A percentile compares a stretch with the other conserved stretches of the same genome.
Conservation (phyloP, 2,113 vertebrate species). For the Daboia siamensis region DNA sequence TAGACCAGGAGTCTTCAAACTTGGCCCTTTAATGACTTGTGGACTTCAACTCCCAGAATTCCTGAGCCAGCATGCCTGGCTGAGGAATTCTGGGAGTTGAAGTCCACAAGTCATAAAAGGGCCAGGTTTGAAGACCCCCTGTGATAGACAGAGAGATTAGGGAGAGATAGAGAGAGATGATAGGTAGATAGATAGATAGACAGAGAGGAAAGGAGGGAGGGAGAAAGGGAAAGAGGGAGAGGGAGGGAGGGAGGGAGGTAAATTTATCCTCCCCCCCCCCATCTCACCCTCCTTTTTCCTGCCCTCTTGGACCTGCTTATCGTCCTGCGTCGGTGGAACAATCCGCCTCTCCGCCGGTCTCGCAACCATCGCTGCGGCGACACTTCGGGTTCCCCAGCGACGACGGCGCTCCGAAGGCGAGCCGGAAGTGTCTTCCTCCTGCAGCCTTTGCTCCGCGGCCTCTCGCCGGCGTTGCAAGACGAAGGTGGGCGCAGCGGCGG, state of each 20-base stretch:
- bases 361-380: not conserved
- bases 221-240: not conserved
- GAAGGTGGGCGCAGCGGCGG: not conserved
- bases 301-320: not conserved
- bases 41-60: no score
- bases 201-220: no score
- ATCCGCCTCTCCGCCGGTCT: not conserved
- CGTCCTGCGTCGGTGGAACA: not conserved
- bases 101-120: no score
- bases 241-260: not conserved
- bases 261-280: not conserved
- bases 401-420: not conserved
- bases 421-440: not conserved
- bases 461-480: not conserved
- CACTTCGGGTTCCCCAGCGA: not conserved
- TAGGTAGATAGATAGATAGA: no score
- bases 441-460: not conserved
- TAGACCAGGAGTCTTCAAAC: no score
- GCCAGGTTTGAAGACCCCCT: no score
- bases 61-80: no score
- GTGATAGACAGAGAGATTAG: no score
- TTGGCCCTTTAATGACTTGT: no score
- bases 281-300: not conserved
- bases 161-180: no score
- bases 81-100: no score